These are phyloP conservation scores for Mya arenaria DNA, from an alignment of 1,140 invertebrate species.

Conservation along the genomic window DNA sequence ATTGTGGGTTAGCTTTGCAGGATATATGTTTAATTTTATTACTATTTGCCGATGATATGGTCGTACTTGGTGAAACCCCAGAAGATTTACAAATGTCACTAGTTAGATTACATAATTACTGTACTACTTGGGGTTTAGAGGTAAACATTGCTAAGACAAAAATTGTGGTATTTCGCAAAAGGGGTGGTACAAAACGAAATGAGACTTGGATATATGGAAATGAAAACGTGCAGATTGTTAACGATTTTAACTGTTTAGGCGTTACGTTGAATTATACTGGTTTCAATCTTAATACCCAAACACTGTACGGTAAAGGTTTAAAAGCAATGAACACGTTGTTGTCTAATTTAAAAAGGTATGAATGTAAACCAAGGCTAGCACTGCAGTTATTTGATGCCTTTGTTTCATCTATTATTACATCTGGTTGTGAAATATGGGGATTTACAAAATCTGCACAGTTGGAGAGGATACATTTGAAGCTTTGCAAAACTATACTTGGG, in stretches of 20 bases:
- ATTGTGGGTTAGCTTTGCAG: too few species aligned
- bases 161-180: neutral
- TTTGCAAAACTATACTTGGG: neutral
- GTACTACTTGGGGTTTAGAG: neutral
- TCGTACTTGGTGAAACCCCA: neutral
- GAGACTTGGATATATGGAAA: neutral
- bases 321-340: neutral
- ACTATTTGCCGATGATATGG: neutral
- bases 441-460: neutral
- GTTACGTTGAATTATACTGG: neutral
- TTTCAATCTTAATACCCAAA: neutral
- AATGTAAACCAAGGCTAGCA: neutral
- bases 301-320: neutral
- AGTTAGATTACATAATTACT: neutral
- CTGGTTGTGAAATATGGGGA: neutral
- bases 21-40: neutral
- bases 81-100: neutral
- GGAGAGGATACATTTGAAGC: neutral
- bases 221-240: neutral
- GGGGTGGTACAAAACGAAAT: neutral
- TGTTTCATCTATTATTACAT: neutral
- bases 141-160: too few species aligned
- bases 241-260: neutral
- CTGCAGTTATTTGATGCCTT: neutral
- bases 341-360: neutral